Conservation (phyloP, 2,888 invertebrate genomes). For the Eurytoma californica region DNA sequence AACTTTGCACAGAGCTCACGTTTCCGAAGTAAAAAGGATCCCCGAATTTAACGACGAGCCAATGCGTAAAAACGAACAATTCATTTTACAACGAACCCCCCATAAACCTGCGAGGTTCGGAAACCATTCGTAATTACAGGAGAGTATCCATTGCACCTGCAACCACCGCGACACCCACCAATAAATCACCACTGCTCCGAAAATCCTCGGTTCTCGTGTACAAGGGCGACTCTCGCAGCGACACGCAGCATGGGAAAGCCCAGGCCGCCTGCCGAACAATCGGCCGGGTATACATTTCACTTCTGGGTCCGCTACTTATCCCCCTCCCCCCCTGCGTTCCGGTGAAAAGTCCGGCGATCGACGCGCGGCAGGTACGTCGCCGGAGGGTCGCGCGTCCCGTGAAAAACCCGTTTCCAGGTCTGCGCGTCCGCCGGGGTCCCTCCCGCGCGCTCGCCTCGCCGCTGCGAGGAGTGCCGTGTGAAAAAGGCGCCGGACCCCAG, state of each 20-base stretch:
- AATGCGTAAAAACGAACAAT: background rate
- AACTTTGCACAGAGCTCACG: background rate
- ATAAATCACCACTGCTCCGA: constrained; percentile 12
- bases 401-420: constrained; percentile 41
- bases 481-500: constrained; percentile 7
- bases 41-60: background rate
- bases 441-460: background rate
- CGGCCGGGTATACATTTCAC: constrained; percentile 37
- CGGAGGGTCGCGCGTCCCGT: background rate
- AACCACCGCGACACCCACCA: background rate
- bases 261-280: background rate
- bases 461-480: constrained; percentile 26
- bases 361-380: background rate
- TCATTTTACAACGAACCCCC: too few relatives aligned
- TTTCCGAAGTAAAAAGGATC: background rate
- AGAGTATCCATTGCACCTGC: constrained; percentile 14
- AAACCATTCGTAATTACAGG: background rate
- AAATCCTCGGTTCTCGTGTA: constrained; percentile 1
- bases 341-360: background rate
- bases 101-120: too few relatives aligned
- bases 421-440: background rate
- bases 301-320: constrained; percentile 25
- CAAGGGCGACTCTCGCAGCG: background rate
- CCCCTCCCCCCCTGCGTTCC: too few relatives aligned
- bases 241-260: background rate